These are phyloP conservation scores for Pagrus major DNA, from an alignment of 2,113 vertebrate genomes.

Conservation along the genomic window DNA sequence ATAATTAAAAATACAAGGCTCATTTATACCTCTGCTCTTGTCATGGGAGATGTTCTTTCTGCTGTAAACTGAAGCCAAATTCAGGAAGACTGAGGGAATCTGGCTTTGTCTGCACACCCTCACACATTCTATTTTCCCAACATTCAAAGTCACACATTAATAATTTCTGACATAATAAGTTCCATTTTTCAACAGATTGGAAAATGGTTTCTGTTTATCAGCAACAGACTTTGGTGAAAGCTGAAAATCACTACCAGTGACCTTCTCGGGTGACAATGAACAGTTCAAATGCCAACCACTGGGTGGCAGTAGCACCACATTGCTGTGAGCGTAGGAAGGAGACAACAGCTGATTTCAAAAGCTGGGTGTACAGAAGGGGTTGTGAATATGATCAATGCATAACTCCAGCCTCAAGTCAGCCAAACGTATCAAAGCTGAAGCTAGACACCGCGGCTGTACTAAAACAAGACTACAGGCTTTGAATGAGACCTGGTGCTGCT, in stretches of 20 bases:
- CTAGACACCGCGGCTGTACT: neutral
- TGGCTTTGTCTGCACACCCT: conserved; percentile 28
- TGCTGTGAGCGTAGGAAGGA: conserved; percentile 46
- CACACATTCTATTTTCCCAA: neutral
- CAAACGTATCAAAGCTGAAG: neutral
- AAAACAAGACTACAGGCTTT: conserved; percentile 22
- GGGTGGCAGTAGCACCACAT: conserved; percentile 82
- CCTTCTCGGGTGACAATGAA: conserved; percentile 61
- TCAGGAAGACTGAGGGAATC: conserved; percentile 16
- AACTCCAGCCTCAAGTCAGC: conserved; percentile 15
- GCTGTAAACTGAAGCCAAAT: conserved; percentile 21
- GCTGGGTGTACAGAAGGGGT: conserved; percentile 25
- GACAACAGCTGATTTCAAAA: conserved; percentile 22
- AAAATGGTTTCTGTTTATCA: conserved; percentile 35
- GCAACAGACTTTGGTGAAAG: conserved; percentile 37
- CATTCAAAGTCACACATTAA: conserved; percentile 4
- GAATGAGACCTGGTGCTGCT: neutral
- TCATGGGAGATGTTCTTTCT: conserved; percentile 24
- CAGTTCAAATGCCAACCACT: conserved; percentile 73
- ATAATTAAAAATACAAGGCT: conserved; percentile 44
- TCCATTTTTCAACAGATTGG: conserved; percentile 4
- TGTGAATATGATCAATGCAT: conserved; percentile 51
- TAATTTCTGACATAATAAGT: neutral
- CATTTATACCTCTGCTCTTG: conserved; percentile 25
- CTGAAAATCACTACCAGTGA: conserved; percentile 62